Evolutionary conservation across 2,797 vertebrate genomes (phyloP).

Genomic region (Centropyge bicolor): DNA sequence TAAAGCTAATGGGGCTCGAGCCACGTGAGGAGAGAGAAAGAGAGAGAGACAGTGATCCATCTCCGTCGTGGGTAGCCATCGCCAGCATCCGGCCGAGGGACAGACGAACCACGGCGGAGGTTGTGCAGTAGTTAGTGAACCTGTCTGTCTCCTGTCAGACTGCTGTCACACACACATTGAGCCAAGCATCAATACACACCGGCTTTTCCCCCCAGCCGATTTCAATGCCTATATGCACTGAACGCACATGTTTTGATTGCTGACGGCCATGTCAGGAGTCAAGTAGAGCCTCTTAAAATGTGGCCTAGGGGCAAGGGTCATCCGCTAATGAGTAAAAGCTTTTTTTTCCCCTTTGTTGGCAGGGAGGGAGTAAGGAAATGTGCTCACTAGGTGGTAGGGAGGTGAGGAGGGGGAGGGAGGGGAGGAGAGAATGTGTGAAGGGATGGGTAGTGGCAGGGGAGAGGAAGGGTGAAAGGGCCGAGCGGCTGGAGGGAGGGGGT

Average conservation of each 20-base stretch:
- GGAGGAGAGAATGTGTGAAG: constrained; percentile 78
- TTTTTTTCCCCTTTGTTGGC: constrained; percentile 77
- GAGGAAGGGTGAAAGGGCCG: constrained; percentile 76
- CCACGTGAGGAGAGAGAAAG: constrained; percentile 40
- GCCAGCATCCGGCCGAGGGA: constrained; percentile 46
- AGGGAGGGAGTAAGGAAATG: constrained; percentile 81
- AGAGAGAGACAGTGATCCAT: constrained; percentile 51
- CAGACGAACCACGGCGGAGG: constrained; percentile 60
- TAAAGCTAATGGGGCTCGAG: constrained; percentile 59
- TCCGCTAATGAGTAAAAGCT: constrained; percentile 87
- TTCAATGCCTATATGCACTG: constrained; percentile 64
- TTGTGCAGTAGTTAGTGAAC: constrained; percentile 77
- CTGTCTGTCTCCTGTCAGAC: constrained; percentile 83
- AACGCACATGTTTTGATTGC: constrained; percentile 84
- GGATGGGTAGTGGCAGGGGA: constrained; percentile 80
- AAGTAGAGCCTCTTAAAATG: constrained; percentile 90
- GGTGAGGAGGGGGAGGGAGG: constrained; percentile 72
- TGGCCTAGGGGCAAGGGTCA: constrained; percentile 84
- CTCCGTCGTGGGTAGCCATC: constrained; percentile 49
- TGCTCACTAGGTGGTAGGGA: constrained; percentile 81
- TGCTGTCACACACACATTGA: constrained; percentile 80
- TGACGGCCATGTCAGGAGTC: constrained; percentile 88
- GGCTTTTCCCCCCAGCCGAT: constrained; percentile 23
- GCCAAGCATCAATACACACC: constrained; percentile 68
- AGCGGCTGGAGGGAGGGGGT: constrained; percentile 53